Evolutionary conservation across 2,888 invertebrate species (phyloP).

Genomic region (Folsomia manolachei): DNA sequence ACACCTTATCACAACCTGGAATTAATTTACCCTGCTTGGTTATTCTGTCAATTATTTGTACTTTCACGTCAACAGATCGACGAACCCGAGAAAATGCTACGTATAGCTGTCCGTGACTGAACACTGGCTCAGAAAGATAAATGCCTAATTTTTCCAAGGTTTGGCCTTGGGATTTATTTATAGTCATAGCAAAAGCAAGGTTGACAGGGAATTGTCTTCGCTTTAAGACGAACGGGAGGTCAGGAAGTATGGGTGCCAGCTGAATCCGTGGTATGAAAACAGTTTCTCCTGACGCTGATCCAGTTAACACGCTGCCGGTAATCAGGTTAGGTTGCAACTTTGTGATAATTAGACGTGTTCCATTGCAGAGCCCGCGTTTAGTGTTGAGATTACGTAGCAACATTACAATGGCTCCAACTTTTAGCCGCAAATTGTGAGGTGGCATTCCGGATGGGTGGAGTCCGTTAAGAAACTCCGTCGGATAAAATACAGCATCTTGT

Average conservation of each 20-base stretch:
- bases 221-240: slow-evolving; percentile 28
- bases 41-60: background rate
- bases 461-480: slow-evolving; percentile 35
- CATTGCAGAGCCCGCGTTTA: slow-evolving; percentile 42
- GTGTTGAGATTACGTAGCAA: slow-evolving; percentile 42
- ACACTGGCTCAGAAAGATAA: slow-evolving; percentile 25
- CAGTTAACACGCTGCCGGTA: slow-evolving; percentile 25
- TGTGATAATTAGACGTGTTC: slow-evolving; percentile 40
- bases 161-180: slow-evolving; percentile 36
- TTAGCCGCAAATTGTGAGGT: slow-evolving; percentile 40
- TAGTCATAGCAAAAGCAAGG: slow-evolving; percentile 32
- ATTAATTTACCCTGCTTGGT: slow-evolving; percentile 14
- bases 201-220: slow-evolving; percentile 40
- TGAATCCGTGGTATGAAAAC: slow-evolving; percentile 36
- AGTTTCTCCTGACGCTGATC: slow-evolving; percentile 19
- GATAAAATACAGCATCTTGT: slow-evolving; percentile 10
- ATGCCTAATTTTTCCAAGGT: slow-evolving; percentile 29
- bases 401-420: slow-evolving; percentile 42
- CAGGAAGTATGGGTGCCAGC: slow-evolving; percentile 22
- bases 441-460: slow-evolving; percentile 41
- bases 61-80: background rate
- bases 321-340: slow-evolving; percentile 28
- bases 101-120: slow-evolving; percentile 36
- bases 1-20: background rate
- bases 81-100: slow-evolving; percentile 28